Conservation (phyloP, 92 coral and sea anemone species). For the Virgularia gustaviana region DNA sequence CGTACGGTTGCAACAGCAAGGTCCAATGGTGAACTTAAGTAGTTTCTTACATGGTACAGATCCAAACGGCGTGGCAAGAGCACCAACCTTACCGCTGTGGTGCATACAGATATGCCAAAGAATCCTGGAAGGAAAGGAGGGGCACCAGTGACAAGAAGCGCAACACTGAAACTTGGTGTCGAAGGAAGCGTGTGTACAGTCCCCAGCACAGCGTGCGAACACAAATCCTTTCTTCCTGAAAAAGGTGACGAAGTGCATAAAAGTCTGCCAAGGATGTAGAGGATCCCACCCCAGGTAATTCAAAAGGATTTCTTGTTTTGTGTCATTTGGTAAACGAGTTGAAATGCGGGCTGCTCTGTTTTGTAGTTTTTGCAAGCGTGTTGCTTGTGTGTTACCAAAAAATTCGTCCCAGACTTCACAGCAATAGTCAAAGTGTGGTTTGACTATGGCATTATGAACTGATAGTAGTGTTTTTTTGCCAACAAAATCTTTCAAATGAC, state of each 20-base stretch:
- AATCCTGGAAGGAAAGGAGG: conserved; percentile 50
- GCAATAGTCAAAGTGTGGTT: too few species aligned
- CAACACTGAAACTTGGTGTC: conserved; percentile 30
- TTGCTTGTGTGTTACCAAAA: too few species aligned
- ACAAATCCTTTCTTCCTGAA: conserved; percentile 42
- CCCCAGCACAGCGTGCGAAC: conserved; percentile 23
- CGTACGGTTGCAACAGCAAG: conserved; percentile 31
- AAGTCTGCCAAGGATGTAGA: conserved; percentile 51
- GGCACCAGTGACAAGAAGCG: conserved; percentile 26
- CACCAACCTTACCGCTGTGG: conserved; percentile 39
- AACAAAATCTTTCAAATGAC: too few species aligned
- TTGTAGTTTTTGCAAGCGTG: too few species aligned
- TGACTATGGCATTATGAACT: too few species aligned
- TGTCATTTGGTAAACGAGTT: too few species aligned
- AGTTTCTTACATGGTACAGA: conserved; percentile 19
- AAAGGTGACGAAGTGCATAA: conserved; percentile 19
- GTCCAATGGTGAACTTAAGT: conserved; percentile 23
- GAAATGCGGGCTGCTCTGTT: too few species aligned
- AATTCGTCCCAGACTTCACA: too few species aligned
- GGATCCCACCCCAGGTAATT: conserved; percentile 13
- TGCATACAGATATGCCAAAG: conserved; percentile 38
- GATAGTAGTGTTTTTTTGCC: too few species aligned
- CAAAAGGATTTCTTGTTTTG: too few species aligned
- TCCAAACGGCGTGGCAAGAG: conserved; percentile 5
- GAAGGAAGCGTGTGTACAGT: too few species aligned